Evolutionary conservation across 2,888 invertebrate genomes (phyloP).

Genomic region (Osedax frankpressi): DNA sequence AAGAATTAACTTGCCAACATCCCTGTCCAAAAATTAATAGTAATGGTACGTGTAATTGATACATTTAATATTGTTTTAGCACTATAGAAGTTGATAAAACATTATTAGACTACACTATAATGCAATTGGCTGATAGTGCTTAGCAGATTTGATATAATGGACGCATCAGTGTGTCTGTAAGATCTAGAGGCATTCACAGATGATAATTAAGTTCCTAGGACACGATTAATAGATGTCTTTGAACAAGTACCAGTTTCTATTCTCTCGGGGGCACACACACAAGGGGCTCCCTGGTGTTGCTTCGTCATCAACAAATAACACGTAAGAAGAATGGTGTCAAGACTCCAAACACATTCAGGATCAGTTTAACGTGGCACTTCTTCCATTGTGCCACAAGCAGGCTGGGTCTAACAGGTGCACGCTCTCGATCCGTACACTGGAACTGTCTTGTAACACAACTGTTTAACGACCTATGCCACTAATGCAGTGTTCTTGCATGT

Average conservation of each 20-base stretch:
- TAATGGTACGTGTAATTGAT: too few relatives aligned
- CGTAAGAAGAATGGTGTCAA: neutral
- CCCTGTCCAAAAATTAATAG: neutral
- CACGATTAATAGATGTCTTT: too few relatives aligned
- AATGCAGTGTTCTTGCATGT: constrained; percentile 1
- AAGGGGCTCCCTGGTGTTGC: neutral
- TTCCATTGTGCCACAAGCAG: neutral
- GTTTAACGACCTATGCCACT: neutral
- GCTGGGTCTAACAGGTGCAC: neutral
- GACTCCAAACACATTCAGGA: neutral
- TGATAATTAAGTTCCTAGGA: too few relatives aligned
- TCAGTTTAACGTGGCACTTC: neutral
- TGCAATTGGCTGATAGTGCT: too few relatives aligned
- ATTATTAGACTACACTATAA: too few relatives aligned
- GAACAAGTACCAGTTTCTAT: neutral
- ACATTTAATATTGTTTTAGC: too few relatives aligned
- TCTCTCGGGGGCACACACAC: neutral
- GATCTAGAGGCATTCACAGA: too few relatives aligned
- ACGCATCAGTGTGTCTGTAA: too few relatives aligned
- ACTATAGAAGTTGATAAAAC: too few relatives aligned
- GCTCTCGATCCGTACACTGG: neutral
- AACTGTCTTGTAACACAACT: constrained; percentile 1
- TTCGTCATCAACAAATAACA: neutral
- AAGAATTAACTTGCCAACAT: neutral
- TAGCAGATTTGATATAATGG: too few relatives aligned